Conservation (phyloP, 2,113 vertebrate species). For the Xenopus borealis region DNA sequence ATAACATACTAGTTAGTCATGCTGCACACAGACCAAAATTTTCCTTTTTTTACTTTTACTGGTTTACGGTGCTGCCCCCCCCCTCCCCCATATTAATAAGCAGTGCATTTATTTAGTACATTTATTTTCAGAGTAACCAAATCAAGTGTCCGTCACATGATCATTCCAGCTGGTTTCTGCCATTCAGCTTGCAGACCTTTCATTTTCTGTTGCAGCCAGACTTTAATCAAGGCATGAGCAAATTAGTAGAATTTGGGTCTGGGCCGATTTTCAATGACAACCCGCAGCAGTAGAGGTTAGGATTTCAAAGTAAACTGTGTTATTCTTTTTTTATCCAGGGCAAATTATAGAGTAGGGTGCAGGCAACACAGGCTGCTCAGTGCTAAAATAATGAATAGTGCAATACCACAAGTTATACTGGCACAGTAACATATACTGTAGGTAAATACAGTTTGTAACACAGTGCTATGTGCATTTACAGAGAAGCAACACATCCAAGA, state of each 20-base stretch:
- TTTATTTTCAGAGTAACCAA: too few species aligned
- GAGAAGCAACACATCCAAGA: not conserved
- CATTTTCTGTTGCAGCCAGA: slow-evolving; percentile 25
- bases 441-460: slow-evolving; percentile 27
- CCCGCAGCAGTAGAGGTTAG: slow-evolving; percentile 6
- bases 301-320: slow-evolving; percentile 28
- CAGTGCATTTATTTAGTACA: too few species aligned
- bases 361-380: slow-evolving; percentile 33
- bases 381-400: slow-evolving; percentile 34
- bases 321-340: slow-evolving; percentile 38
- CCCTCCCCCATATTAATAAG: too few species aligned
- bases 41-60: too few species aligned
- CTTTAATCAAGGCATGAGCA: slow-evolving; percentile 28
- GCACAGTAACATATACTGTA: slow-evolving; percentile 36
- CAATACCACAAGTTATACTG: slow-evolving; percentile 41
- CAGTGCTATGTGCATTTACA: slow-evolving; percentile 20
- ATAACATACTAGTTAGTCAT: too few species aligned
- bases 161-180: too few species aligned
- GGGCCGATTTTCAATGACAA: slow-evolving; percentile 24
- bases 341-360: slow-evolving; percentile 38
- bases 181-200: slow-evolving; percentile 15
- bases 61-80: too few species aligned
- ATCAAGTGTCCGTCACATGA: too few species aligned
- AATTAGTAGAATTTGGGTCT: slow-evolving; percentile 27
- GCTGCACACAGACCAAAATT: too few species aligned